These are phyloP conservation scores for Crenichthys baileyi DNA, from an alignment of 2,797 vertebrate species.

Conservation along the genomic window DNA sequence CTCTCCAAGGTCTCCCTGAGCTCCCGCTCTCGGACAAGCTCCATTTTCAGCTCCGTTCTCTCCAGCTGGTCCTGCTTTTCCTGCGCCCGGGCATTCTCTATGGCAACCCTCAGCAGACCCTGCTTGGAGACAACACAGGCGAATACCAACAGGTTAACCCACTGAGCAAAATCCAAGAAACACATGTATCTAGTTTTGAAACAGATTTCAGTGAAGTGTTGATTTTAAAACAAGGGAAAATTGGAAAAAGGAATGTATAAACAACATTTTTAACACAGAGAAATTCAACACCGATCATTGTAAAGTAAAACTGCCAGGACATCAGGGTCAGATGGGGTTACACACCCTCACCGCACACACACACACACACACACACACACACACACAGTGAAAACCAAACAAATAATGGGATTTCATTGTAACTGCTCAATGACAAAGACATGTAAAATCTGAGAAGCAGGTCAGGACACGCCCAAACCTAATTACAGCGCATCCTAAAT, in stretches of 20 bases:
- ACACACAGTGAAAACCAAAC: constrained; percentile 38
- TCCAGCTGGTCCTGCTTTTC: constrained; percentile 99
- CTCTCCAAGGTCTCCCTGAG: constrained; percentile 96
- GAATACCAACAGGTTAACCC: constrained; percentile 73
- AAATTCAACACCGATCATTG: constrained; percentile 25
- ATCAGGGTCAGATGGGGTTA: constrained; percentile 30
- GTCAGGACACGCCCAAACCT: constrained; percentile 71
- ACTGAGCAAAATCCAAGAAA: constrained; percentile 19
- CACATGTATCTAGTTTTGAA: not conserved
- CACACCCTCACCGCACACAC: not conserved
- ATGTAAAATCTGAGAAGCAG: constrained; percentile 71
- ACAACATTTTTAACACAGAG: constrained; percentile 2
- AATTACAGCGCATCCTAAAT: constrained; percentile 69
- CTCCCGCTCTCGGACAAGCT: constrained; percentile 96
- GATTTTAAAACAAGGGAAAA: not conserved
- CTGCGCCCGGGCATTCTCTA: constrained; percentile 96
- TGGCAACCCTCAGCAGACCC: constrained; percentile 98
- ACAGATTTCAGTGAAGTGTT: not conserved
- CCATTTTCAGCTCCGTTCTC: constrained; percentile 98
- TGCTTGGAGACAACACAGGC: constrained; percentile 81
- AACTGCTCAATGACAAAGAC: constrained; percentile 66
- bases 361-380: not conserved
- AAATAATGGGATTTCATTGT: constrained; percentile 40
- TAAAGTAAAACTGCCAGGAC: constrained; percentile 17
- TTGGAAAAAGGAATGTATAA: not conserved